These are phyloP conservation scores for Cistogaster globosa DNA, from an alignment of 2,888 invertebrate species.

Conservation along the genomic window DNA sequence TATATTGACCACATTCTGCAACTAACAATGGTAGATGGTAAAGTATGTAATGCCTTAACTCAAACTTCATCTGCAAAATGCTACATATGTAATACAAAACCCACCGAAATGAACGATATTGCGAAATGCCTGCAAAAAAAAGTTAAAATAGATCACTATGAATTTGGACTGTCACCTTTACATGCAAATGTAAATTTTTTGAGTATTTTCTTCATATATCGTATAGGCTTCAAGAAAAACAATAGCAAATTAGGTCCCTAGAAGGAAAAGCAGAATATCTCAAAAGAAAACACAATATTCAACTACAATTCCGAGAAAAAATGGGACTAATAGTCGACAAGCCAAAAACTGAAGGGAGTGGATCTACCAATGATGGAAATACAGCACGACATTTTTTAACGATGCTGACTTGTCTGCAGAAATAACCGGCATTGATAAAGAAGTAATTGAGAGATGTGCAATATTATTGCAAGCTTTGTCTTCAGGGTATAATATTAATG, in stretches of 20 bases:
- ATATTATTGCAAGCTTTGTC: conserved; percentile 64
- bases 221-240: no score
- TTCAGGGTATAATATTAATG: conserved; percentile 28
- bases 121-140: conserved; percentile 2
- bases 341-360: conserved; percentile 63
- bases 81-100: no score
- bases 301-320: conserved; percentile 59
- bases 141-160: conserved; percentile 38
- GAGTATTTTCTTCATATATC: no score
- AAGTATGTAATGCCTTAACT: conserved; percentile 59
- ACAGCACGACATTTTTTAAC: no score
- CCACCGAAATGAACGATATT: no score
- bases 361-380: conserved; percentile 53
- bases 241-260: conserved; percentile 12
- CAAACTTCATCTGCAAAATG: conserved; percentile 11
- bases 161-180: background rate
- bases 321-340: conserved; percentile 55
- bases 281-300: conserved; percentile 49
- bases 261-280: conserved; percentile 49
- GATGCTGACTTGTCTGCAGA: conserved; percentile 50
- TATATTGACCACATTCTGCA: conserved; percentile 40
- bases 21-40: conserved; percentile 7
- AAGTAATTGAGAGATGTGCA: conserved; percentile 49
- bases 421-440: conserved; percentile 65
- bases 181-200: no score